Base-by-base conservation (phyloP, 2,888 invertebrate genomes). In the Morpho achilles region DNA sequence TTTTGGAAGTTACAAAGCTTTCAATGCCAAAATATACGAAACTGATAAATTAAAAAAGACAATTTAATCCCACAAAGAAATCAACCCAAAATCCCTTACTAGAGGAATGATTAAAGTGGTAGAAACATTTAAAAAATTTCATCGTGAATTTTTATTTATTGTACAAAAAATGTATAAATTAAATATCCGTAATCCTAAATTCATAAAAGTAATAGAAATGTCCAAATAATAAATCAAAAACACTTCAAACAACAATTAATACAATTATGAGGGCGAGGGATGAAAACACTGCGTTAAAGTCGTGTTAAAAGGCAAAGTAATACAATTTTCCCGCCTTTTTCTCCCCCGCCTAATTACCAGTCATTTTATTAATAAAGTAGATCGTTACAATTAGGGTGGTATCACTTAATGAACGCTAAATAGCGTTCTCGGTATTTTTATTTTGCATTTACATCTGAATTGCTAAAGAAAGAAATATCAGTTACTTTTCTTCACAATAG, bases 321-420 rank as follows among this genome's bases (percentile, higher is more conserved):
- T 80, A 82, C 73, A 82, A 87, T 88, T 87, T 87, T 80, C 79
- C 80, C 77, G 80, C 75, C 75, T 87, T 87, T 88, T 86, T 84
- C 84, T 79, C 87, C 89, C 86, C 86, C 69, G 74, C 74, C 84
- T 87, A 89, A 87, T 87, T 87, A 87, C 80, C 78, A 82, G 77
- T 78, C 83, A 76, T 80, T 86, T 85, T 83, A 84, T 86, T 88
- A 89, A 87, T 87, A 85, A 84, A 84, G 79, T 73, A 77, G 81
- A 80, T 82, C 82, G 79, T 82, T 79, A 82, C 79, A 83, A 84
- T 86, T 83, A 84, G 76, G 75, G 76, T 68, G 78, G 71, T 67
- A 69, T 65, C 68, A 66, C 68, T 71, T 74, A 72, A 74, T 73
- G 67, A 70, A 71, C 68, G 69, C 60, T 70, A 70, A 68, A 68